Evolutionary conservation across 2,113 vertebrate genomes (phyloP).

Genomic region (Isurus oxyrinchus): DNA sequence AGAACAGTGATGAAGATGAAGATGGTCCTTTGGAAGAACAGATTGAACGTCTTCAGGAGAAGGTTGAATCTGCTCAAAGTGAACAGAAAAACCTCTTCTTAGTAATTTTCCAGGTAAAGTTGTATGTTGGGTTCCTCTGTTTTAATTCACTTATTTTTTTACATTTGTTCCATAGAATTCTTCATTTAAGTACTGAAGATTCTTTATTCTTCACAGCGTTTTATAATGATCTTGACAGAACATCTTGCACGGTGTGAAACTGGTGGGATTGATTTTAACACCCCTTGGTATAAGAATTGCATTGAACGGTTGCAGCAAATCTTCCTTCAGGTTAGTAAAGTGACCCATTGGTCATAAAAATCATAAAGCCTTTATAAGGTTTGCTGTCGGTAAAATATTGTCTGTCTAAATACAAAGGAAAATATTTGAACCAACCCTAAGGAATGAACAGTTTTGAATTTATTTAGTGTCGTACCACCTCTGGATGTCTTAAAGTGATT

Average conservation of each 20-base stretch:
- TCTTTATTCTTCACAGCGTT: conserved; percentile 63
- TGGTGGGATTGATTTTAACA: conserved; percentile 79
- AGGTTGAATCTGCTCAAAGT: conserved; percentile 92
- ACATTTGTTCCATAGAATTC: neutral
- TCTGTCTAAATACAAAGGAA: neutral
- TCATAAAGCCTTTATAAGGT: neutral
- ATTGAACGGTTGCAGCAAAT: conserved; percentile 90
- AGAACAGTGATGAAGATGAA: conserved; percentile 84
- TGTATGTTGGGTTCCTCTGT: neutral
- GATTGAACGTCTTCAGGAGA: conserved; percentile 90
- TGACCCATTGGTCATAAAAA: neutral
- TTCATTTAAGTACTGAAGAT: neutral
- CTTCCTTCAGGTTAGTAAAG: conserved; percentile 77
- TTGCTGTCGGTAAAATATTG: neutral
- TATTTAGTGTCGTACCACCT: neutral
- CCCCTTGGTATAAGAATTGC: conserved; percentile 94
- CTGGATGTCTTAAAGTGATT: neutral
- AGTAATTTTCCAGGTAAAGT: conserved; percentile 88
- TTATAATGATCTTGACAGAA: conserved; percentile 97
- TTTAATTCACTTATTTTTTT: neutral
- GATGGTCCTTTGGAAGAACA: conserved; percentile 88
- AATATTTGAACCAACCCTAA: neutral
- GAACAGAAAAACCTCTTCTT: conserved; percentile 98
- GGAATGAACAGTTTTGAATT: neutral
- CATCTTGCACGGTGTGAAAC: conserved; percentile 92